These are phyloP conservation scores for Oligia fasciuncula DNA, from an alignment of 2,888 invertebrate genomes.

Conservation along the genomic window DNA sequence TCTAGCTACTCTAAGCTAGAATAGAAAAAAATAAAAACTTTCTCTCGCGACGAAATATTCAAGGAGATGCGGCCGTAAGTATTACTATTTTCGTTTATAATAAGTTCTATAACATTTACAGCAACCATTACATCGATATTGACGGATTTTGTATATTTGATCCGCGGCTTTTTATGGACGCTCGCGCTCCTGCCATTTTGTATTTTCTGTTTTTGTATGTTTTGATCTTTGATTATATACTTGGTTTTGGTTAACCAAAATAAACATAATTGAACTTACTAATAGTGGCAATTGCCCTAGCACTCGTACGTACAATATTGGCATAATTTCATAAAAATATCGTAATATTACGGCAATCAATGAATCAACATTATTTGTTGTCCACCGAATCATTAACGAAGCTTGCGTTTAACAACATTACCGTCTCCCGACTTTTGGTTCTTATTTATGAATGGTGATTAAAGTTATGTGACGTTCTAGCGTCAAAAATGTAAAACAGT, in stretches of 20 bases:
- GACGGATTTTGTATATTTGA: conserved; percentile 12
- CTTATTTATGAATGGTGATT: too few relatives aligned
- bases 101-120: neutral
- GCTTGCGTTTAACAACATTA: neutral
- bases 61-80: conserved; percentile 42
- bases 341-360: neutral
- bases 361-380: neutral
- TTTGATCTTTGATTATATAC: too few relatives aligned
- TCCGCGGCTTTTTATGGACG: neutral
- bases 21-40: neutral
- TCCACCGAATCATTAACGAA: neutral
- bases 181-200: conserved; percentile 43
- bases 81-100: neutral
- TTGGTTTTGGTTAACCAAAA: neutral
- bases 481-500: too few relatives aligned
- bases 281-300: neutral
- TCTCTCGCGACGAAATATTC: conserved; percentile 1
- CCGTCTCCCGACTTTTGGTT: neutral
- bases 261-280: neutral
- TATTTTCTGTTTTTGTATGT: neutral
- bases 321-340: too few relatives aligned
- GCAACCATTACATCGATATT: conserved; percentile 24
- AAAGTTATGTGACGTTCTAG: too few relatives aligned
- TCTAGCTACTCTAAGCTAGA: neutral
- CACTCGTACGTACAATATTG: neutral